Conservation (phyloP, 2,888 invertebrate genomes). For the Dioctria rufipes region DNA sequence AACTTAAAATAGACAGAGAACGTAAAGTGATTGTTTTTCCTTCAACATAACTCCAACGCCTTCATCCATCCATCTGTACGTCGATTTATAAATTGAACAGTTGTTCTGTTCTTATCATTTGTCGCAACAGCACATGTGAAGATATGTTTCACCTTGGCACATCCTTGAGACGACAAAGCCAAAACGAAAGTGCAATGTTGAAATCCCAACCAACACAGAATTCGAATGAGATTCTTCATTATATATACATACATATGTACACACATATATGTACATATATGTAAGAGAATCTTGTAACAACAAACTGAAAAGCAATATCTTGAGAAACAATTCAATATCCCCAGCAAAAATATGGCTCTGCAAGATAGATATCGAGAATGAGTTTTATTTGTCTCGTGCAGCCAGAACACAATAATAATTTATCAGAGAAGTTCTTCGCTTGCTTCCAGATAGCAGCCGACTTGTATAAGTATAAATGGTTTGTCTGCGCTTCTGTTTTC, state of each 20-base stretch:
- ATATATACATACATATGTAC: too few relatives aligned
- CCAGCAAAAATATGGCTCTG: neutral
- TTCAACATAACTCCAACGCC: neutral
- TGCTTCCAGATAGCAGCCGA: too few relatives aligned
- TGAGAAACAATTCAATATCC: neutral
- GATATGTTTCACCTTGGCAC: neutral
- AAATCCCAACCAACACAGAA: neutral
- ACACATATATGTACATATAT: too few relatives aligned
- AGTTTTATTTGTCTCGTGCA: constrained; percentile 36
- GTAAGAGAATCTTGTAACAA: neutral
- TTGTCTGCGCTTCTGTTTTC: neutral
- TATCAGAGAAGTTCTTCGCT: neutral
- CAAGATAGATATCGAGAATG: constrained; percentile 30
- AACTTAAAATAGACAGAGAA: neutral
- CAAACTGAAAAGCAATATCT: constrained; percentile 42
- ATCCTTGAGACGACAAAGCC: neutral
- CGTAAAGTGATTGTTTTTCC: constrained; percentile 7
- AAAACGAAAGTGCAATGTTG: neutral
- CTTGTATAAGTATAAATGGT: too few relatives aligned
- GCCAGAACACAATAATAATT: neutral
- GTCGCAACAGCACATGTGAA: neutral
- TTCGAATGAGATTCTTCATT: neutral
- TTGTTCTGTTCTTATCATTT: constrained; percentile 2
- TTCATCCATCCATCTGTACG: neutral
- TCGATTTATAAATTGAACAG: neutral